These are phyloP conservation scores for Cremastinae sp. DNA, from an alignment of 2,888 invertebrate species.

Conservation along the genomic window DNA sequence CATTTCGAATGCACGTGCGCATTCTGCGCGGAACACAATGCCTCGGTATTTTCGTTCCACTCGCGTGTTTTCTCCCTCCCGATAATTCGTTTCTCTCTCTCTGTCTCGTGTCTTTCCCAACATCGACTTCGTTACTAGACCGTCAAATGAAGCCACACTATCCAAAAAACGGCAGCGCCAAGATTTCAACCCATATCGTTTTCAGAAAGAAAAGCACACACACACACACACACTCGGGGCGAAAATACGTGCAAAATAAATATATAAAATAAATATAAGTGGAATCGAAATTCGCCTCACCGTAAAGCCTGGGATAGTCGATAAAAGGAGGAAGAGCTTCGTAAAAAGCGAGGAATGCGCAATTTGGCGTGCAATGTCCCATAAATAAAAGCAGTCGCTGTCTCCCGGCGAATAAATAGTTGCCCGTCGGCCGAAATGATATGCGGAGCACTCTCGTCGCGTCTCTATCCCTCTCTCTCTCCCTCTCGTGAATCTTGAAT, in stretches of 20 bases:
- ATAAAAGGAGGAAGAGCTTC: too few relatives aligned
- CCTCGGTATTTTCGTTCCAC: conserved; percentile 52
- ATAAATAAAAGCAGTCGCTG: background rate
- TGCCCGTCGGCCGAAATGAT: background rate
- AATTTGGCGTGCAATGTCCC: too few relatives aligned
- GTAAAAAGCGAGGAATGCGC: too few relatives aligned
- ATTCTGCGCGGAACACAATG: conserved; percentile 41
- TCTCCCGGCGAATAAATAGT: background rate
- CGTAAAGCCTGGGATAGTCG: too few relatives aligned
- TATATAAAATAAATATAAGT: background rate
- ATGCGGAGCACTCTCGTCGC: background rate
- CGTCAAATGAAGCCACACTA: too few relatives aligned
- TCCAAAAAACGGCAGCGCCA: too few relatives aligned
- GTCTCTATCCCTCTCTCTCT: conserved; percentile 17
- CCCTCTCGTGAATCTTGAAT: conserved; percentile 17
- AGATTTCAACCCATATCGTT: too few relatives aligned
- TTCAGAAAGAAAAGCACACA: too few relatives aligned
- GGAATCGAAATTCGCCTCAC: too few relatives aligned
- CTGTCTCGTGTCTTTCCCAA: background rate
- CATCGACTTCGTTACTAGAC: conserved; percentile 11
- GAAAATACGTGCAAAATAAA: too few relatives aligned
- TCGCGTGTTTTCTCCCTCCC: conserved; percentile 15
- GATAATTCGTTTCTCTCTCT: background rate
- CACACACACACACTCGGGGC: too few relatives aligned
- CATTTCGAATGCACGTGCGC: conserved; percentile 16